These are phyloP conservation scores for Pseudopodoces humilis DNA, from an alignment of 2,113 vertebrate genomes.

Conservation along the genomic window DNA sequence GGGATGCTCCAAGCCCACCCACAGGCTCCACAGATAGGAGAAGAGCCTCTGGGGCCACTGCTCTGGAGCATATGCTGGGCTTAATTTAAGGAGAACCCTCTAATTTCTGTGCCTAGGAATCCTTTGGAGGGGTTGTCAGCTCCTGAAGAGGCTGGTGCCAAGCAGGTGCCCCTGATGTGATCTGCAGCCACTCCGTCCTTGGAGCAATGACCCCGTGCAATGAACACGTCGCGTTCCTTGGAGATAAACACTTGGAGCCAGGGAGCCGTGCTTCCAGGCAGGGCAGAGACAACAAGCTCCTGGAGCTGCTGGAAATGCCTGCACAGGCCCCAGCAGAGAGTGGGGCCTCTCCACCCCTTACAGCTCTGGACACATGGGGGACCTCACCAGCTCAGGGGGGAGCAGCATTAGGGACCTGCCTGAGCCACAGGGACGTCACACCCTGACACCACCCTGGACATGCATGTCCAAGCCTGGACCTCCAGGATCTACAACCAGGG, in stretches of 20 bases:
- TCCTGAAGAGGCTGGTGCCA: fast-evolving
- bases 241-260: neutral
- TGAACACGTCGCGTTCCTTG: fast-evolving
- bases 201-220: fast-evolving
- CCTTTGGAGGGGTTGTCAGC: neutral
- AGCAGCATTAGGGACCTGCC: neutral
- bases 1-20: fast-evolving
- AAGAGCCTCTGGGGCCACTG: fast-evolving
- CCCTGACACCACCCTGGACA: neutral
- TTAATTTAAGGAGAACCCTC: neutral
- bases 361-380: neutral
- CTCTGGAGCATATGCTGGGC: fast-evolving
- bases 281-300: neutral
- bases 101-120: neutral
- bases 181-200: fast-evolving
- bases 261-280: neutral
- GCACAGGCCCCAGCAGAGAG: neutral
- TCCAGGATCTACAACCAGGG: neutral
- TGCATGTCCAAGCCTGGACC: neutral
- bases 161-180: fast-evolving
- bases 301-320: neutral
- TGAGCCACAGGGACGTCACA: fast-evolving
- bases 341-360: neutral
- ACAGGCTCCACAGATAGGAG: fast-evolving
- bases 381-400: neutral